Conservation (phyloP, 2,113 vertebrate genomes). For the Gadus macrocephalus region DNA sequence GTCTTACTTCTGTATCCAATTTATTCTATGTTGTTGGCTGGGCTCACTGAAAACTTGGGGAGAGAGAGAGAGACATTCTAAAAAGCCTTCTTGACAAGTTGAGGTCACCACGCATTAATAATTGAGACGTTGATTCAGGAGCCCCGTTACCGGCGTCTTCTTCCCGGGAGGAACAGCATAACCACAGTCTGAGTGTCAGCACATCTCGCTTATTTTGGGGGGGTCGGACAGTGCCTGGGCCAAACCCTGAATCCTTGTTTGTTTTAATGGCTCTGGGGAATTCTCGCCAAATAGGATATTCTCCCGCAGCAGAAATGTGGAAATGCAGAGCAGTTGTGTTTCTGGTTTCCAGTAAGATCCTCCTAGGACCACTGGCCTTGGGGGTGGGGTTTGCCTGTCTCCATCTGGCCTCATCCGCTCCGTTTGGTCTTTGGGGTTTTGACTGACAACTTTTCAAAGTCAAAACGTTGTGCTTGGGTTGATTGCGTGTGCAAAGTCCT, state of each 20-base stretch:
- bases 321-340: not conserved
- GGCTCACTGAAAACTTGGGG: too few species aligned
- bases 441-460: not conserved
- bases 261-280: not conserved
- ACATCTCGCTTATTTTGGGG: not conserved
- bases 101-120: not conserved
- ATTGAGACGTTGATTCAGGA: conserved; percentile 1
- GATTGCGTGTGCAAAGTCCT: not conserved
- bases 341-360: not conserved
- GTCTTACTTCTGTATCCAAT: too few species aligned
- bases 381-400: not conserved
- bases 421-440: not conserved
- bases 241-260: not conserved
- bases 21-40: too few species aligned
- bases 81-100: too few species aligned
- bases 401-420: not conserved
- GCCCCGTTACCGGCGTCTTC: not conserved
- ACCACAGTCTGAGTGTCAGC: not conserved
- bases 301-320: not conserved
- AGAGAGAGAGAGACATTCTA: too few species aligned
- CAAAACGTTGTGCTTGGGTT: not conserved
- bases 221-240: not conserved
- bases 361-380: not conserved
- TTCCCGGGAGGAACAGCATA: not conserved
- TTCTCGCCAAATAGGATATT: not conserved